Evolutionary conservation across 2,888 invertebrate species (phyloP), one percentile per base, ranked within the genome.

Genomic region (Keiferia lycopersicella): DNA sequence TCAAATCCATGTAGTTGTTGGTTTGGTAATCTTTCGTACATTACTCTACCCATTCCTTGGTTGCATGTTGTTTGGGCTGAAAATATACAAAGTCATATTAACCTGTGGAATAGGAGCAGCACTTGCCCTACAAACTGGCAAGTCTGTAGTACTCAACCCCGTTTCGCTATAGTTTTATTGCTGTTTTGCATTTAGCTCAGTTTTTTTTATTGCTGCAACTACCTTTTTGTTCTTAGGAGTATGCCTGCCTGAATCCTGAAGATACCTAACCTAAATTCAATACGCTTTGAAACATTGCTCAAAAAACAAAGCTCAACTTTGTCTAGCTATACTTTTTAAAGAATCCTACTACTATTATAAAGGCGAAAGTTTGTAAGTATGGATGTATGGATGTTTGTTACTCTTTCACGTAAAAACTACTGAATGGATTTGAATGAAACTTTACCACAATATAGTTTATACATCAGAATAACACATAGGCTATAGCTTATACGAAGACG

Each of bases 11-110:
- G 97, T 45, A 97, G 88, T 83, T 97, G 97, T 77, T 97, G 96
- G 83, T 97, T 97, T 48, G 97, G 97, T 75, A 98, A 87, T 77
- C 97, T 93, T 87, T 98, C 97, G 81, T 97, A 98, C 88, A 97
- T 95, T 41, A 97, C 95, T 80, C 96, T 93, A 50, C 98, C 98
- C 81, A 96, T 94, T 64, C 97, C 97, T 81, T 97, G 96, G 82
- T 97, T 97, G 86, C 98, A 98, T 66, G 96, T 96, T 70, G 96
- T 97, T 94, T 97, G 97, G 79, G 96, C 96, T 96, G 86, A 60
- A 80, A 79, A 56, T 39, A 65, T 57, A 26, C 20, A 14, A 14
- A 53, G 14, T 22, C 51, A 34, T n/a, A n/a, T 56, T 16, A 56
- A 56, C 30, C n/a, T 30, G n/a, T 56, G n/a, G 34, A 34, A 34